A percentile compares a stretch with the other conserved stretches of the same genome.
These are phyloP conservation scores for Acleris cristana DNA, from an alignment of 2,888 invertebrate species.

Conservation along the genomic window DNA sequence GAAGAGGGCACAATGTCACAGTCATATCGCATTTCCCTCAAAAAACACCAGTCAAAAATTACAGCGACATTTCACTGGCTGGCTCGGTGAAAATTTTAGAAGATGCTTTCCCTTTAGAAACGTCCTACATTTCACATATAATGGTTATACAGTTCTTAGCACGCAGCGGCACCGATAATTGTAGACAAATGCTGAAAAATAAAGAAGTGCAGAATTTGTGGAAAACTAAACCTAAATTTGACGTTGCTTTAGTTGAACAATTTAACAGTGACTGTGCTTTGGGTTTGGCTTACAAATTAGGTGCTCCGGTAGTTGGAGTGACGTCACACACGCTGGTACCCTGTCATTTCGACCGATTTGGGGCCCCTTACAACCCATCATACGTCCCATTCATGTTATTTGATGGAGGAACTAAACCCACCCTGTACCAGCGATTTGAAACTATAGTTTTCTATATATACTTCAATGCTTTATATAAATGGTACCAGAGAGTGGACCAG, in stretches of 20 bases:
- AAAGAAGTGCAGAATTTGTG: slow-evolving; percentile 63
- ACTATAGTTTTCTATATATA: slow-evolving; percentile 62
- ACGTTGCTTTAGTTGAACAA: slow-evolving; percentile 83
- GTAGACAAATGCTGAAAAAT: slow-evolving; percentile 56
- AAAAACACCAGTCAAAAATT: slow-evolving; percentile 60
- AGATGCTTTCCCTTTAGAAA: slow-evolving; percentile 53
- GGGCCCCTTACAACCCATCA: slow-evolving; percentile 84
- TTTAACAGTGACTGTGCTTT: slow-evolving; percentile 85
- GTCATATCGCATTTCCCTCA: slow-evolving; percentile 86
- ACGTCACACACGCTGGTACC: slow-evolving; percentile 83
- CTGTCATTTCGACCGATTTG: slow-evolving; percentile 81
- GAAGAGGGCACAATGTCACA: slow-evolving; percentile 86
- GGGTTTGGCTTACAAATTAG: slow-evolving; percentile 82
- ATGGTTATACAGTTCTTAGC: slow-evolving; percentile 49
- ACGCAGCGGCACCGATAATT: slow-evolving; percentile 54
- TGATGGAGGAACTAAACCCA: slow-evolving; percentile 77
- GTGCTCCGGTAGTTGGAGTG: slow-evolving; percentile 81
- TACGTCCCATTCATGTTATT: slow-evolving; percentile 80
- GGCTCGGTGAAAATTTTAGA: slow-evolving; percentile 56
- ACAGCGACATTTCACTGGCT: slow-evolving; percentile 64
- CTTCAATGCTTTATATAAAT: slow-evolving; percentile 49
- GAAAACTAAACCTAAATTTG: slow-evolving; percentile 76
- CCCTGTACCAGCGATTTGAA: slow-evolving; percentile 73
- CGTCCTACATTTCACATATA: slow-evolving; percentile 50
- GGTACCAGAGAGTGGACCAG: slow-evolving; percentile 54